Evolutionary conservation across 2,888 invertebrate species (phyloP), one percentile per base, ranked within the genome.

Genomic region (Diarsia mendica): DNA sequence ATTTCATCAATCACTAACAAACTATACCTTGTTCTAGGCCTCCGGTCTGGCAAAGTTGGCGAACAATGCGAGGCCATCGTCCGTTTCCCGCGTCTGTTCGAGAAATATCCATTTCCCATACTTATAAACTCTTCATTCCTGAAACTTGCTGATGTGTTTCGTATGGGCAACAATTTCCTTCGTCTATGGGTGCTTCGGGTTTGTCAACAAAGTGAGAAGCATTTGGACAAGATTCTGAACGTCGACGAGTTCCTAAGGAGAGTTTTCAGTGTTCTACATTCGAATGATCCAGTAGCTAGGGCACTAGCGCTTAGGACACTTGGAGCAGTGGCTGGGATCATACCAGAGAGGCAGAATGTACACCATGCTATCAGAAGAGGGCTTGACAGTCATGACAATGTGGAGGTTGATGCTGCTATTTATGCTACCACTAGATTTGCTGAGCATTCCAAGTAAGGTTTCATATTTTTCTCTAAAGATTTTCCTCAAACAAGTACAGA

Each of bases 11-110:
- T 18, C 23, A 49, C 49, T 74, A 15, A 73, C 39, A 70, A 63
- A 13, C 8, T 44, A 33, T 53, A 55, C 10, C 10, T 63, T 61
- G 20, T 78, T 97, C 64, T 89, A 99, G 99, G 99, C 64, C 96
- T 99, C 33, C 97, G 99, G 72, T 99, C 99, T 0, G 97, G 97
- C 28, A 98, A 98, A 96, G 98, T 98, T 64, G 99, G 99, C 18
- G 99, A 99, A 91, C 99, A 99, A 95, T 99, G 99, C 94, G 99
- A 99, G 95, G 99, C 99, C 0, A 99, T 99, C 87, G 99, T 99
- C 0, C 97, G 99, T 60, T 99, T 99, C 94, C 99, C 99, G 0
- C 97, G 98, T 51, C 96, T 99, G 0, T 99, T 99, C 94, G 99
- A 99, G 92, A 99, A 99, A 92, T 99, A 99, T 93, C 99, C 99